Evolutionary conservation across 92 coral and sea anemone genomes (phyloP).

Genomic region (Bergia puertoricense): DNA sequence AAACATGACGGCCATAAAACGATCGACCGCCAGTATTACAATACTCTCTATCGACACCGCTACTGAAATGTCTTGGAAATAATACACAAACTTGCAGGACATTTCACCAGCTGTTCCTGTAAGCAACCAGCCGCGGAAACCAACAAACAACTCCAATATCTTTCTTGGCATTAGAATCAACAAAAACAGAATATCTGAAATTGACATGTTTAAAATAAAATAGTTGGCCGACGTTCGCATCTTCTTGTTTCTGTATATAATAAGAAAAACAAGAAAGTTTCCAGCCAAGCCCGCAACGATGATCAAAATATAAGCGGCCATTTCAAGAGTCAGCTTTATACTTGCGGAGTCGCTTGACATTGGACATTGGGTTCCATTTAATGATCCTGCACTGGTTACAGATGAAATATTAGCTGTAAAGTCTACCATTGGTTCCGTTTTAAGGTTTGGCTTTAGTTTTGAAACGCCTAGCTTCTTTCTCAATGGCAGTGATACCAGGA

Average conservation of each 20-base stretch:
- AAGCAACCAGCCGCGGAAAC: constrained; percentile 50
- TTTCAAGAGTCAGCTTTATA: constrained; percentile 2
- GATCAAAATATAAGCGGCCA: constrained; percentile 23
- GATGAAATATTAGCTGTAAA: not conserved
- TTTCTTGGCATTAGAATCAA: constrained; percentile 54
- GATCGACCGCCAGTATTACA: constrained; percentile 59
- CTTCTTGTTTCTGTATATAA: constrained; percentile 52
- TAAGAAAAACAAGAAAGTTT: constrained; percentile 51
- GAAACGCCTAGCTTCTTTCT: not conserved
- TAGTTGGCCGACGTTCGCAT: constrained; percentile 61
- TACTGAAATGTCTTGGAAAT: constrained; percentile 54
- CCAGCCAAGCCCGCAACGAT: constrained; percentile 32
- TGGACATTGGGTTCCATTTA: constrained; percentile 2
- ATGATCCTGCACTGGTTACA: not conserved
- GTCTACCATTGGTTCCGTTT: not conserved
- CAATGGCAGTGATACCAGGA: not conserved
- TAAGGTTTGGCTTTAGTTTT: not conserved
- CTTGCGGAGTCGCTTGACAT: not conserved
- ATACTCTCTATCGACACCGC: constrained; percentile 60
- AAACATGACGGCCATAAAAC: constrained; percentile 66
- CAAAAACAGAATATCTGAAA: constrained; percentile 59
- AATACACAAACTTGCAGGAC: constrained; percentile 54
- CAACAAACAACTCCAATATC: constrained; percentile 32
- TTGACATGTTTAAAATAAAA: constrained; percentile 69
- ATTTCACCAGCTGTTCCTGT: constrained; percentile 53